Evolutionary conservation across 2,113 vertebrate genomes (phyloP).

Genomic region (Chionis minor): DNA sequence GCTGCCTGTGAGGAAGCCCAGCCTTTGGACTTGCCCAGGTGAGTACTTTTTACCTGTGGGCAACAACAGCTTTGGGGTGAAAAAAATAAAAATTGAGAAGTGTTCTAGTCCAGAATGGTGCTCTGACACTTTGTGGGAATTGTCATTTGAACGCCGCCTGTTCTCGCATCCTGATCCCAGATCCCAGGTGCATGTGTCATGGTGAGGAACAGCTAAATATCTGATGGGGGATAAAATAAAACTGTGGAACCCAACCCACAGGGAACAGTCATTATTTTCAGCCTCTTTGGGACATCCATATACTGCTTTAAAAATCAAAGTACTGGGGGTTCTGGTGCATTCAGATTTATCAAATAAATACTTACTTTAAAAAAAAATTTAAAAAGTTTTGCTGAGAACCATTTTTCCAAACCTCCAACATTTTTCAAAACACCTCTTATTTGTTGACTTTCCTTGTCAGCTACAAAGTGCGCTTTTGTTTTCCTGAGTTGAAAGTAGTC

Average conservation of each 20-base stretch:
- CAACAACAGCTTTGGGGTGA: background rate
- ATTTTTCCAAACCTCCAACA: background rate
- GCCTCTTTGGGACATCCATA: background rate
- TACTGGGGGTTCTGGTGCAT: background rate
- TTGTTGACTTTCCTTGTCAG: background rate
- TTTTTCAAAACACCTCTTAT: background rate
- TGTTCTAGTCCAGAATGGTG: background rate
- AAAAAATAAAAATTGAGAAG: background rate
- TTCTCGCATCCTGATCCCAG: background rate
- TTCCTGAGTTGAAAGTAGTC: conserved; percentile 16
- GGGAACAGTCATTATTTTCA: background rate
- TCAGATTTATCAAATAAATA: background rate
- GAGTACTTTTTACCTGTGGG: background rate
- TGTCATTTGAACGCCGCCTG: background rate
- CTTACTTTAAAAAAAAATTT: background rate
- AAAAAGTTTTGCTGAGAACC: background rate
- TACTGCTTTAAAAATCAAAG: background rate
- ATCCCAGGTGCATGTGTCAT: background rate
- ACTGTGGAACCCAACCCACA: background rate
- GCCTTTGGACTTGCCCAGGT: background rate
- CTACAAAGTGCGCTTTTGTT: background rate
- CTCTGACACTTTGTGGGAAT: background rate
- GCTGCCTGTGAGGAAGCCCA: background rate
- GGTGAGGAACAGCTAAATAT: background rate
- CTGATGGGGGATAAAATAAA: too few species aligned